phyloP scores from a whole-genome alignment of 2,888 invertebrate species.

The Hyppa rectilinea region DNA sequence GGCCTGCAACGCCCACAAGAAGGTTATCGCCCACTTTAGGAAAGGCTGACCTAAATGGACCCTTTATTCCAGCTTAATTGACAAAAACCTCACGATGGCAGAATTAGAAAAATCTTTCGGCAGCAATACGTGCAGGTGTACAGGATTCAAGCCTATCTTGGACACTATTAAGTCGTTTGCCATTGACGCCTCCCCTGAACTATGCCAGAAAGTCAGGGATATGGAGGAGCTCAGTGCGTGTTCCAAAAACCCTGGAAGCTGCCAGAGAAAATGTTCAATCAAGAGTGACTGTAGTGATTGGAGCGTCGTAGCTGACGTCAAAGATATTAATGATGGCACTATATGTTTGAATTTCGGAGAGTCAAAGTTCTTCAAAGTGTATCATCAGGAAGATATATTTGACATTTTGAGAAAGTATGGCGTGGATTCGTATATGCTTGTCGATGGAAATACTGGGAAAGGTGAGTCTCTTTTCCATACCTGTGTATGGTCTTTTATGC shows the following conservation, averaged over 20 bases:
- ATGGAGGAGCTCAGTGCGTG: slow-evolving; percentile 82
- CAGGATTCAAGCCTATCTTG: slow-evolving; percentile 94
- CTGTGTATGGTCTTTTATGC: background rate
- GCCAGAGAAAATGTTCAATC: slow-evolving; percentile 77
- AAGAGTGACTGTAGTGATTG: slow-evolving; percentile 76
- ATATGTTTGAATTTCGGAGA: slow-evolving; percentile 88
- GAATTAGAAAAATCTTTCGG: slow-evolving; percentile 94
- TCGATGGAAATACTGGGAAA: slow-evolving; percentile 93
- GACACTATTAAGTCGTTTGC: slow-evolving; percentile 94
- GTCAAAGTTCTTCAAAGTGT: slow-evolving; percentile 87
- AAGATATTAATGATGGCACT: slow-evolving; percentile 69
- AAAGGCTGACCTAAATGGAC: too few relatives aligned
- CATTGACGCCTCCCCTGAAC: slow-evolving; percentile 89
- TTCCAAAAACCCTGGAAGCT: slow-evolving; percentile 68
- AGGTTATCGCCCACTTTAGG: too few relatives aligned
- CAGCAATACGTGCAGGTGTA: slow-evolving; percentile 95
- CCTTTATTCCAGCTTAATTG: slow-evolving; percentile 86
- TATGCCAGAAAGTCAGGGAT: slow-evolving; percentile 87
- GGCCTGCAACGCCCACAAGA: too few relatives aligned
- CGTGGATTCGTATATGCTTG: slow-evolving; percentile 88
- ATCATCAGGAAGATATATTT: slow-evolving; percentile 86
- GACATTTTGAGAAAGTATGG: slow-evolving; percentile 82
- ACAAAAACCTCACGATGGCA: slow-evolving; percentile 91
- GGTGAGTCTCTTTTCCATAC: too few relatives aligned
- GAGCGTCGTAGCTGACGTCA: slow-evolving; percentile 72